Evolutionary conservation across 1,140 invertebrate species (phyloP).

Genomic region (Temnothorax nylanderi): DNA sequence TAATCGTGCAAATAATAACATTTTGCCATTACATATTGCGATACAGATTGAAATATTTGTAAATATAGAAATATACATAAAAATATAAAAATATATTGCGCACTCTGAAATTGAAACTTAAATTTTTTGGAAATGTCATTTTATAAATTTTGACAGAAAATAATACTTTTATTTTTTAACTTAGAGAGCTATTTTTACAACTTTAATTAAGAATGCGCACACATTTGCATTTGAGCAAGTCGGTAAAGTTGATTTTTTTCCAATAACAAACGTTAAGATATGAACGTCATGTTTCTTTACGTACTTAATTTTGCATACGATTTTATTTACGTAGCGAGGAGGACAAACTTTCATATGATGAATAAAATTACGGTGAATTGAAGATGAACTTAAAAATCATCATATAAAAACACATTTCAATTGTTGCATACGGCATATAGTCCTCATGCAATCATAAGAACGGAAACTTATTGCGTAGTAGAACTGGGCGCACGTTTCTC

Average conservation of each 20-base stretch:
- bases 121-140: neutral
- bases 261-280: neutral
- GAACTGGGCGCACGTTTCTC: neutral
- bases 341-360: neutral
- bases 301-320: neutral
- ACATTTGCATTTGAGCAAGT: neutral
- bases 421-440: neutral
- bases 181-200: neutral
- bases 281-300: neutral
- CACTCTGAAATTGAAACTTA: neutral
- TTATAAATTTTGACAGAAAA: neutral
- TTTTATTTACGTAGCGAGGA: conserved; percentile 4
- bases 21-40: neutral
- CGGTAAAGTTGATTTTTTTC: neutral
- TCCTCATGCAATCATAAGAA: neutral
- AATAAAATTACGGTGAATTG: neutral
- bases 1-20: neutral
- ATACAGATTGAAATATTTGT: neutral
- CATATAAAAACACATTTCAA: neutral
- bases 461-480: neutral
- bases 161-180: neutral
- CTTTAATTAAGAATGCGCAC: neutral
- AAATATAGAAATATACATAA: neutral
- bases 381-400: neutral
- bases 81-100: neutral